phyloP scores from a whole-genome alignment of 2,797 vertebrate genomes.

The Tinamus major region DNA sequence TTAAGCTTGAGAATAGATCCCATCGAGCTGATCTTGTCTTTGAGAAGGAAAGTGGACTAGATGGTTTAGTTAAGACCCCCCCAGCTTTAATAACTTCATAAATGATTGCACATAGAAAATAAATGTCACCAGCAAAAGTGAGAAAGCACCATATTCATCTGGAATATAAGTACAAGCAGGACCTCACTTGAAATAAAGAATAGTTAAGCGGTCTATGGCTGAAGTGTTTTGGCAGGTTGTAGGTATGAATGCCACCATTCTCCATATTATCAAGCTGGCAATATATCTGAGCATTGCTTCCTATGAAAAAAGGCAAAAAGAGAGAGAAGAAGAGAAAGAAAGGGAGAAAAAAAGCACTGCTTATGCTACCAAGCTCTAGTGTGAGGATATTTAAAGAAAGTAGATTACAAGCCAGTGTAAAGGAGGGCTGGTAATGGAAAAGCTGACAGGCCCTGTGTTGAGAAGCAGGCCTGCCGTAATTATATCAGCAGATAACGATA shows the following conservation, averaged over 20 bases:
- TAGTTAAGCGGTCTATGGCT: background rate
- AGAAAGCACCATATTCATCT: background rate
- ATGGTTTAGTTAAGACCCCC: background rate
- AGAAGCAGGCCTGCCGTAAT: background rate
- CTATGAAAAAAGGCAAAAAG: background rate
- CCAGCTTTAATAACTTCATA: background rate
- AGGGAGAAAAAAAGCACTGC: background rate
- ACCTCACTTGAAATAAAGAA: background rate
- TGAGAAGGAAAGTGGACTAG: background rate
- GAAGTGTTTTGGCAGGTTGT: background rate
- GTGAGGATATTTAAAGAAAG: background rate
- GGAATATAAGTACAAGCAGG: background rate
- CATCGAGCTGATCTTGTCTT: background rate
- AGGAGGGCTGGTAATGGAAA: background rate
- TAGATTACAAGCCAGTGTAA: background rate
- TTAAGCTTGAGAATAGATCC: rapidly evolving
- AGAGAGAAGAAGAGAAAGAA: background rate
- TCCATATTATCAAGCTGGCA: background rate
- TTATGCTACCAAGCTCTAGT: background rate
- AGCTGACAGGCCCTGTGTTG: rapidly evolving
- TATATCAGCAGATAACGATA: background rate
- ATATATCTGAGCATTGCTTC: background rate
- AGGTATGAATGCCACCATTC: too few relatives aligned
- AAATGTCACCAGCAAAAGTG: background rate
- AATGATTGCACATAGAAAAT: background rate